These are phyloP conservation scores for Trinorchestia longiramus DNA, from an alignment of 1,140 invertebrate genomes.

Conservation along the genomic window DNA sequence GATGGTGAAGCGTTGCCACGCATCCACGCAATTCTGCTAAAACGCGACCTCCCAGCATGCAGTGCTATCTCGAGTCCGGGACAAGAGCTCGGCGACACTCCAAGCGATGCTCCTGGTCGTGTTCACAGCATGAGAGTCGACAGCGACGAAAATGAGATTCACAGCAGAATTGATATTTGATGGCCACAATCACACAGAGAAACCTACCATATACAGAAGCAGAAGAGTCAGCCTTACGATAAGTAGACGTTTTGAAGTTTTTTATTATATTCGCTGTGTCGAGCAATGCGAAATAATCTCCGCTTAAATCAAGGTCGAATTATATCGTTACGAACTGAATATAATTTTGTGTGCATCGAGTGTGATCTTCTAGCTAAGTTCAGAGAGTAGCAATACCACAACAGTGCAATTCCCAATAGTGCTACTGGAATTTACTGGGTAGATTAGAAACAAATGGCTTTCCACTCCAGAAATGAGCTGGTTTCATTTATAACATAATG, in stretches of 20 bases:
- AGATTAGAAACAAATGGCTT: not conserved
- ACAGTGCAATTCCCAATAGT: not conserved
- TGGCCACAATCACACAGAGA: not conserved
- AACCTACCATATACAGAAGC: not conserved
- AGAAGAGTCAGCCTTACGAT: not conserved
- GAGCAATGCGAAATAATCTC: not conserved
- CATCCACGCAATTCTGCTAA: not conserved
- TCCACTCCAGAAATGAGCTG: not conserved
- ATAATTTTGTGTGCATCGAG: not conserved
- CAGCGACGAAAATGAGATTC: not conserved
- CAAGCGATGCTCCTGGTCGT: not conserved
- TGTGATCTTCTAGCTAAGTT: not conserved
- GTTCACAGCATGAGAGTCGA: not conserved
- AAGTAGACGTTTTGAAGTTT: not conserved
- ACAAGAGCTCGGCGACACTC: not conserved
- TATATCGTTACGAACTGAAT: not conserved
- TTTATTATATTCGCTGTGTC: not conserved
- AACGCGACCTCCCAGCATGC: not conserved
- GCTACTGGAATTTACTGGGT: not conserved
- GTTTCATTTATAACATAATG: not conserved
- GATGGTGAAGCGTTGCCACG: not conserved
- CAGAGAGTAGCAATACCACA: not conserved
- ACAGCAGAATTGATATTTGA: not conserved
- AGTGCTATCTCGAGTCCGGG: not conserved
- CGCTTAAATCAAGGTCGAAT: not conserved